phyloP scores from a whole-genome alignment of 1,140 invertebrate genomes.

The Oreohelix idahoensis region DNA sequence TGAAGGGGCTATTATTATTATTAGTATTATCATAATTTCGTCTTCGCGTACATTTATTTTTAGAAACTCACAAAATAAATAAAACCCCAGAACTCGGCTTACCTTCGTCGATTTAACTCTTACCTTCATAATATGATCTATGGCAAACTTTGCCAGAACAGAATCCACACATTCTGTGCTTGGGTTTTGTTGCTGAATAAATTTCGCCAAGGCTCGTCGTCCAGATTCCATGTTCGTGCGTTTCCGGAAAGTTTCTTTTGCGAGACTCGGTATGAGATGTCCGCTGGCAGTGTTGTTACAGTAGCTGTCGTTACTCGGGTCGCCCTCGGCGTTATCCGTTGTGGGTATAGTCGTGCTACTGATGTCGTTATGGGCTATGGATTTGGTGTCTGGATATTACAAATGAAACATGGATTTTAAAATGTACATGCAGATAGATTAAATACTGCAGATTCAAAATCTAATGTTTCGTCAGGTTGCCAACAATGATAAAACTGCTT shows the following conservation, averaged over 20 bases:
- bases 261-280: not conserved
- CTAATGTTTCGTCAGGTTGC: too few species aligned
- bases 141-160: not conserved
- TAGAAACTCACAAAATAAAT: not conserved
- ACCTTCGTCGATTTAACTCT: not conserved
- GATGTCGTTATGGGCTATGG: not conserved
- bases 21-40: too few species aligned
- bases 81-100: too few species aligned
- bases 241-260: not conserved
- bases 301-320: not conserved
- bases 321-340: not conserved
- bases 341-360: not conserved
- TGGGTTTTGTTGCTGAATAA: not conserved
- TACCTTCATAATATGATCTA: constrained; percentile 3
- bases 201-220: not conserved
- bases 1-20: too few species aligned
- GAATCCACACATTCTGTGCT: not conserved
- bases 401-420: too few species aligned
- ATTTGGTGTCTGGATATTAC: not conserved
- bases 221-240: not conserved
- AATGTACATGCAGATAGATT: too few species aligned
- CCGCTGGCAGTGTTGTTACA: not conserved
- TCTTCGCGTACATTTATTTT: not conserved
- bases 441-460: too few species aligned
- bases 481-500: too few species aligned